Conservation (phyloP, 2,113 vertebrate genomes). For the Forbesichthys agassizii region DNA sequence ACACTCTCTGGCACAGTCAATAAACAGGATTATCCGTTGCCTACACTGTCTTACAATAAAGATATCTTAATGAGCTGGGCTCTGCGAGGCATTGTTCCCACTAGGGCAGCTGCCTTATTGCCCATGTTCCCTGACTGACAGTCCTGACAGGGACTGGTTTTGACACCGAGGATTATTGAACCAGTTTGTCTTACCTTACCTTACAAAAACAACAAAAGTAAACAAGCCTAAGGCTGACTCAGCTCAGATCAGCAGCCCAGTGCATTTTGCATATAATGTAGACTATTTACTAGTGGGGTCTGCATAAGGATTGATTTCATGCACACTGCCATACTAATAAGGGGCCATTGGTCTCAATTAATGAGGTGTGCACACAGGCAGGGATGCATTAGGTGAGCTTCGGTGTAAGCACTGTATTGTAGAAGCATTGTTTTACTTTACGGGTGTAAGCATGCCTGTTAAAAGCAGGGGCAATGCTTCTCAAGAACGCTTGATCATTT, state of each 20-base stretch:
- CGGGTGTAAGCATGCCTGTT: not conserved
- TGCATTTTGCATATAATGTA: slow-evolving; percentile 30
- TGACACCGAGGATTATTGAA: too few relatives aligned
- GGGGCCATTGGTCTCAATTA: slow-evolving; percentile 29
- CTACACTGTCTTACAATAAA: too few relatives aligned
- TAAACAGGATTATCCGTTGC: too few relatives aligned
- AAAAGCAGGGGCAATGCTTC: not conserved
- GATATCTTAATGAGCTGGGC: too few relatives aligned
- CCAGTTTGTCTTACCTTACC: too few relatives aligned
- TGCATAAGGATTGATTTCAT: slow-evolving; percentile 40
- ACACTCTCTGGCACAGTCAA: too few relatives aligned
- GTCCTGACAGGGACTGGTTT: too few relatives aligned
- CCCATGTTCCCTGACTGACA: too few relatives aligned
- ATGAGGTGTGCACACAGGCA: slow-evolving; percentile 10
- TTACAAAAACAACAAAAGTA: not conserved
- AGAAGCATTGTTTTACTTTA: slow-evolving; percentile 1
- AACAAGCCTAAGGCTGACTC: slow-evolving; percentile 19
- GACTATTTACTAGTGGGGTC: slow-evolving; percentile 19
- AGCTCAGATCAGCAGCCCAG: slow-evolving; percentile 29
- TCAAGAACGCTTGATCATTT: too few relatives aligned
- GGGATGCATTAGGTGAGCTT: slow-evolving; percentile 33
- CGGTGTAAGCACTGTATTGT: not conserved
- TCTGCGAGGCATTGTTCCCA: too few relatives aligned
- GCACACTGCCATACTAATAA: slow-evolving; percentile 21
- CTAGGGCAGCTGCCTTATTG: too few relatives aligned